phyloP scores from a whole-genome alignment of 2,888 invertebrate species.

The Ceramica pisi region DNA sequence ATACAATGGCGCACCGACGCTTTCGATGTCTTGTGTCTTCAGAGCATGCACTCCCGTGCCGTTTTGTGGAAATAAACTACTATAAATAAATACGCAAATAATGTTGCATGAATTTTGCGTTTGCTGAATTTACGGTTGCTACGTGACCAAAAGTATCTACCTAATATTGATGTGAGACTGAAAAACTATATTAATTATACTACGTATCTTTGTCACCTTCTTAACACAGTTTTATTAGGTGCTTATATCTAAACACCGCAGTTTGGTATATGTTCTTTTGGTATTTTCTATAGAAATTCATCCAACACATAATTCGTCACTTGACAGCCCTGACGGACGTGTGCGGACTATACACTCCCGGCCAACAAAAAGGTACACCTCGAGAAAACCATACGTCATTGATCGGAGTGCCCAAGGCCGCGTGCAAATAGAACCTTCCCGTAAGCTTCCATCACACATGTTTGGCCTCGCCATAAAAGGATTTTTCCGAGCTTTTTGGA shows the following conservation, averaged over 20 bases:
- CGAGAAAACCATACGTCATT: constrained; percentile 58
- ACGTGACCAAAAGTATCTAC: not conserved
- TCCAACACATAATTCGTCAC: not conserved
- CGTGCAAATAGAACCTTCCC: constrained; percentile 69
- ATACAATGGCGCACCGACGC: too few relatives aligned
- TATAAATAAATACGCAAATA: too few relatives aligned
- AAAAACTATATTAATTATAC: not conserved
- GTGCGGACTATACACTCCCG: constrained; percentile 41
- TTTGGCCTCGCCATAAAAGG: constrained; percentile 52
- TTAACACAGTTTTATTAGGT: not conserved
- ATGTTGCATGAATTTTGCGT: too few relatives aligned
- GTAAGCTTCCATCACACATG: constrained; percentile 57
- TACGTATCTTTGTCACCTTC: too few relatives aligned
- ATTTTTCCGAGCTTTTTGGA: constrained; percentile 38
- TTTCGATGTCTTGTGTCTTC: too few relatives aligned
- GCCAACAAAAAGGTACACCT: constrained; percentile 52
- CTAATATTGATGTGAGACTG: not conserved
- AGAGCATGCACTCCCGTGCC: too few relatives aligned
- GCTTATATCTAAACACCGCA: not conserved
- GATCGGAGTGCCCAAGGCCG: constrained; percentile 68
- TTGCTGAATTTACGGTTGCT: not conserved
- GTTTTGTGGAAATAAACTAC: too few relatives aligned
- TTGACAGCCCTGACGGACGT: constrained; percentile 52
- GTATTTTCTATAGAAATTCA: not conserved
- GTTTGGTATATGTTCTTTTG: not conserved